These are phyloP conservation scores for Acleris literana DNA, from an alignment of 2,888 invertebrate genomes.

Conservation along the genomic window DNA sequence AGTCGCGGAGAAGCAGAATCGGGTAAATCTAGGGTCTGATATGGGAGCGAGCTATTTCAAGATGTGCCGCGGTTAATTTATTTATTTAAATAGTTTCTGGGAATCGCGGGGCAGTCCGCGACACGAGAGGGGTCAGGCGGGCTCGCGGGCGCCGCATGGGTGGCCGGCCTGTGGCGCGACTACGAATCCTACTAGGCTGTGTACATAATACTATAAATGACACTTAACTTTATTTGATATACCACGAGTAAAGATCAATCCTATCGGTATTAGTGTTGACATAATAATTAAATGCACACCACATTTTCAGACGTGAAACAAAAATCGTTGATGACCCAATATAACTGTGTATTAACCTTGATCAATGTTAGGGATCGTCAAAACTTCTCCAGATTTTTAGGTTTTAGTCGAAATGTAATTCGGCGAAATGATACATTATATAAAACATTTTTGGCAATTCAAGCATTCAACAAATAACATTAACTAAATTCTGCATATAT, in stretches of 20 bases:
- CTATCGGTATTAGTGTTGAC: no score
- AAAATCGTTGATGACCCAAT: no score
- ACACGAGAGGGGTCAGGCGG: slow-evolving; percentile 43
- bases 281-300: no score
- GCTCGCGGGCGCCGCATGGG: slow-evolving; percentile 52
- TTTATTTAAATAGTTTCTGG: slow-evolving; percentile 37
- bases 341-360: no score
- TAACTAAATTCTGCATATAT: neutral
- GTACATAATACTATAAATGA: neutral
- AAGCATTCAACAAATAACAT: neutral
- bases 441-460: no score
- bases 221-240: no score
- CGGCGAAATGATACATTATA: no score
- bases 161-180: slow-evolving; percentile 47
- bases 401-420: no score
- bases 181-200: slow-evolving; percentile 5
- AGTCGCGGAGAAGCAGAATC: slow-evolving; percentile 34
- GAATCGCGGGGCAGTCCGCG: slow-evolving; percentile 39
- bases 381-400: no score
- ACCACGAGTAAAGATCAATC: no score
- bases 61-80: slow-evolving; percentile 33
- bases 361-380: no score
- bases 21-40: slow-evolving; percentile 18
- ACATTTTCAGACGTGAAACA: no score
- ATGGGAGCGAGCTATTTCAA: slow-evolving; percentile 16